Evolutionary conservation across 2,797 vertebrate genomes (phyloP).

Genomic region (Caiman crocodilus): DNA sequence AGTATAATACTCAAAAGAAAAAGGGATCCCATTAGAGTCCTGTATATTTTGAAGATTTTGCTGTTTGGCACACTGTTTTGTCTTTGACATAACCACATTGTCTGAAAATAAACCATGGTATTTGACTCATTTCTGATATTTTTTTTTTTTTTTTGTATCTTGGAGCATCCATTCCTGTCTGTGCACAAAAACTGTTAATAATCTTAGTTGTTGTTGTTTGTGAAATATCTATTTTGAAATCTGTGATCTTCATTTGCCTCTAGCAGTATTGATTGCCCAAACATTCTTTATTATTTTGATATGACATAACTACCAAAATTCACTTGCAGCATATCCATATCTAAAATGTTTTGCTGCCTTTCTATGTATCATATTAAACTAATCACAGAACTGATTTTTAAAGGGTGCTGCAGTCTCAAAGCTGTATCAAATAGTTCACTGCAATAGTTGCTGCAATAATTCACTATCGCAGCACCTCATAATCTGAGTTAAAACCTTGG

Average conservation of each 20-base stretch:
- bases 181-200: neutral
- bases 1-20: neutral
- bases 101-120: neutral
- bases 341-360: neutral
- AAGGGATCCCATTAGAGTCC: neutral
- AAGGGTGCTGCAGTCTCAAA: neutral
- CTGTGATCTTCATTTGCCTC: neutral
- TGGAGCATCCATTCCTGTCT: neutral
- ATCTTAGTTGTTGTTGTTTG: neutral
- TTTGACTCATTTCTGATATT: neutral
- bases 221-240: neutral
- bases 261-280: neutral
- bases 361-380: neutral
- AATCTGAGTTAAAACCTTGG: neutral
- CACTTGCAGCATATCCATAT: neutral
- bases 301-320: neutral
- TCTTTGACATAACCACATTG: neutral
- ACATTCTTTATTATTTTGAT: neutral
- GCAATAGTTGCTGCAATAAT: too few relatives aligned
- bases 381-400: neutral
- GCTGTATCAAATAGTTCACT: rapidly evolving
- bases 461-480: neutral
- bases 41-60: neutral
- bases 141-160: neutral
- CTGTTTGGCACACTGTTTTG: neutral